Conservation (phyloP, 2,113 vertebrate genomes). For the Brachirus orientalis region DNA sequence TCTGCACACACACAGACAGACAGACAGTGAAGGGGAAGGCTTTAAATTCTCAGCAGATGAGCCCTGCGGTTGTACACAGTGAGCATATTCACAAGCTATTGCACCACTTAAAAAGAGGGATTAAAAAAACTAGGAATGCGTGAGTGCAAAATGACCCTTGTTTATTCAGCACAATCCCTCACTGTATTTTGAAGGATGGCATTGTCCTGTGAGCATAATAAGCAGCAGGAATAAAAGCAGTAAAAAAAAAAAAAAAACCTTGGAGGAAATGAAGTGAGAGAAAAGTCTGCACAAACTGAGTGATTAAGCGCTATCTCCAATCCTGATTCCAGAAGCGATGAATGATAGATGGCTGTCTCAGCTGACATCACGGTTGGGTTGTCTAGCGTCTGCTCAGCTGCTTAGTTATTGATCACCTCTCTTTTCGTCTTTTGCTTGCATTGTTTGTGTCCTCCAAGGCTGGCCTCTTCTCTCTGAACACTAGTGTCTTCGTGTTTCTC, state of each 20-base stretch:
- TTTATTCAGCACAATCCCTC: conserved; percentile 30
- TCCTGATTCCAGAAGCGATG: conserved; percentile 57
- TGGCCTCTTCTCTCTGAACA: neutral
- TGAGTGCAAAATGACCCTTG: conserved; percentile 24
- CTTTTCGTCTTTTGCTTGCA: conserved; percentile 33
- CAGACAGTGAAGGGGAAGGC: conserved; percentile 48
- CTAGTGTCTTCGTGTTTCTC: conserved; percentile 5
- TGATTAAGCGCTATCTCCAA: conserved; percentile 60
- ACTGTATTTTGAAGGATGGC: neutral
- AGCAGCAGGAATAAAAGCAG: conserved; percentile 17
- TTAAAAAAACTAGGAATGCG: conserved; percentile 2
- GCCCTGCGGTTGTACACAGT: conserved; percentile 5
- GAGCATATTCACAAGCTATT: conserved; percentile 11
- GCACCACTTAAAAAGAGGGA: neutral
- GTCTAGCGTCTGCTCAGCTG: conserved; percentile 52
- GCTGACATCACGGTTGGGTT: conserved; percentile 54
- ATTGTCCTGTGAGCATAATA: neutral
- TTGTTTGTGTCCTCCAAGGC: conserved; percentile 12
- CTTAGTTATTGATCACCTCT: conserved; percentile 67
- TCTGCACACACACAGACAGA: conserved; percentile 64
- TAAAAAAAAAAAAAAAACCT: conserved; percentile 19
- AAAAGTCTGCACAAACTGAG: conserved; percentile 47
- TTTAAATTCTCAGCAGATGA: conserved; percentile 28
- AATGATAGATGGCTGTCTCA: conserved; percentile 64
- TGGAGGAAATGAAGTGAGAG: conserved; percentile 4